Evolutionary conservation across 2,113 vertebrate species (phyloP).

Genomic region (Anseranas semipalmata): DNA sequence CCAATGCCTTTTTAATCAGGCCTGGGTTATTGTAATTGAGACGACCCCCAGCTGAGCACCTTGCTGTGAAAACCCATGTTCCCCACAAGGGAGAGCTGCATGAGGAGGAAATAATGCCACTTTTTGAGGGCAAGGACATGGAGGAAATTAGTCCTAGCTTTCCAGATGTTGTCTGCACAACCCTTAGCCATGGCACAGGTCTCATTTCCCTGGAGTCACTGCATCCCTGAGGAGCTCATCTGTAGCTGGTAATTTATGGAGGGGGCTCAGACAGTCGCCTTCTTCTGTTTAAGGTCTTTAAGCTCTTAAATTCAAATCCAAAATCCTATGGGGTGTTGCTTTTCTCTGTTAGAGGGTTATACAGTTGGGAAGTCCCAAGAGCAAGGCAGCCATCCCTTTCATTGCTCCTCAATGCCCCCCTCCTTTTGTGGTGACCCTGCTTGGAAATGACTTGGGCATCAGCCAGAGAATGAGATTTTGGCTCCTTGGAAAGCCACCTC

Average conservation of each 20-base stretch:
- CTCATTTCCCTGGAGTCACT: background rate
- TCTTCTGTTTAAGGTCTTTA: background rate
- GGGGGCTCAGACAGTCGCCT: background rate
- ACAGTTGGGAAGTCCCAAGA: background rate
- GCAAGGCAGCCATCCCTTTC: background rate
- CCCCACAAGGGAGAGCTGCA: background rate
- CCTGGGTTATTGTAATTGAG: background rate
- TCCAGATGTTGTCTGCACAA: background rate
- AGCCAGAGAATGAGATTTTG: accelerated
- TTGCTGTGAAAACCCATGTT: background rate
- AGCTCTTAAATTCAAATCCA: background rate
- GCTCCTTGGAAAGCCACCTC: background rate
- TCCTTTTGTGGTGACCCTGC: background rate
- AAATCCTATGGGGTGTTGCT: background rate
- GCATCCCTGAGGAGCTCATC: background rate
- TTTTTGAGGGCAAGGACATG: background rate
- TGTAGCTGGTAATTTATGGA: background rate
- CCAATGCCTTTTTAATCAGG: background rate
- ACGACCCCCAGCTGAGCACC: background rate
- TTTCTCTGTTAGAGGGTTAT: background rate
- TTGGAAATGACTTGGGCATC: background rate
- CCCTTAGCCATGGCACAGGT: background rate
- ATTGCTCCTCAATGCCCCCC: background rate
- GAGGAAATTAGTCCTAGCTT: background rate
- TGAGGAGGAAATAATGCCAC: background rate